Evolutionary conservation across 2,797 vertebrate genomes (phyloP), one percentile per base, ranked within the genome.

Genomic region (Hyperoplus lanceolatus): DNA sequence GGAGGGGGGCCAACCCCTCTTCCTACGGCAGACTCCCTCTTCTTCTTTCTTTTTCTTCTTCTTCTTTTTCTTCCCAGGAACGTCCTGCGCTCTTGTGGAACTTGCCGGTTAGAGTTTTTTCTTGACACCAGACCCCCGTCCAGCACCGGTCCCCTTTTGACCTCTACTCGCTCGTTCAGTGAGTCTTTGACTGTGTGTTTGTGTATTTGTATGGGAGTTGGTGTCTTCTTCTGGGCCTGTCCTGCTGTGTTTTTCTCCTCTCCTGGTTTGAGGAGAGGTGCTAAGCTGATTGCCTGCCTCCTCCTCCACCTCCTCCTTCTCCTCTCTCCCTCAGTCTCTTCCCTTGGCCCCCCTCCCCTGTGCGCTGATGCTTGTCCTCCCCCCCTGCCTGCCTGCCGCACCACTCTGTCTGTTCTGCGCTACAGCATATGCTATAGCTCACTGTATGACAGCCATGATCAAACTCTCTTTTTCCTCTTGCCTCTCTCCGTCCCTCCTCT

Each of bases 381-480:
- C 91, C 91, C 90, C 29, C 29, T 29, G 29, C 29, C 29, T 29
- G 29, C 29, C 90, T 93, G 89, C 93, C 83, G 92, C 92, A 94
- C 92, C 89, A 87, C 91, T 91, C 90, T 75, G 88, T 91, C 90
- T 75, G 88, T 73, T 93, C 89, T 92, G 90, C 90, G 59, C 91
- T 93, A 92, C 87, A 89, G 87, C 92, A 94, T 93, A 93, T 93
- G 92, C 92, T 95, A 91, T 93, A 91, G 88, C 90, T 94, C 94
- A 94, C 89, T 79, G 81, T 82, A 78, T 91, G 91, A 93, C 92
- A 94, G 89, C 88, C 91, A 91, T 93, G 87, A 90, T 92, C 86
- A 70, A 77, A 88, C 80, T 83, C 87, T 84, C 82, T 83, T 77
- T 29, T 81, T 88, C 81, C 72, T 63, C 82, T 84, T 64, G 74